Percentiles rank a stretch among this genome's conserved stretches.
These are phyloP conservation scores for Globodera ellingtonae DNA, from an alignment of 1,140 invertebrate species.

Conservation along the genomic window DNA sequence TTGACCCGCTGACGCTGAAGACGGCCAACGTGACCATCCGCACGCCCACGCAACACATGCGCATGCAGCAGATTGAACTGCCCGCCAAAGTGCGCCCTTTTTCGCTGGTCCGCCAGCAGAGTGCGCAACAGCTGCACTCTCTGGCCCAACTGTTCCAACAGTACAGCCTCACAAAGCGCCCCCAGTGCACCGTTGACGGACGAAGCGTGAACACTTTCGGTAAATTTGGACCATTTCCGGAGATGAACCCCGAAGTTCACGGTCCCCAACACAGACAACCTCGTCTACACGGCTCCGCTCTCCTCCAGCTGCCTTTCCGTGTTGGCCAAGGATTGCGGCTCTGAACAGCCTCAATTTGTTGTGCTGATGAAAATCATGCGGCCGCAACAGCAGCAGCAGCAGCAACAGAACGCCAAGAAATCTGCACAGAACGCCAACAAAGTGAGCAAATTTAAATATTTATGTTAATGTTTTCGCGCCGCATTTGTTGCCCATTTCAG, in stretches of 20 bases:
- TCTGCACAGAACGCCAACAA: background rate
- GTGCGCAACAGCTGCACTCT: constrained; percentile 19
- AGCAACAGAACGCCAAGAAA: background rate
- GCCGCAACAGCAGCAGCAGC: background rate
- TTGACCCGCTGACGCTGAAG: constrained; percentile 40
- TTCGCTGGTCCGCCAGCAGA: constrained; percentile 18
- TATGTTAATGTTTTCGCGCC: background rate
- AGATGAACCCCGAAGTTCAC: background rate
- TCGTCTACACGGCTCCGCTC: constrained; percentile 27
- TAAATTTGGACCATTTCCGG: constrained; percentile 16
- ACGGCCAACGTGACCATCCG: constrained; percentile 37
- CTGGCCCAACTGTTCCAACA: constrained; percentile 17
- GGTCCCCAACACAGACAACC: constrained; percentile 6
- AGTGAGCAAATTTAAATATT: background rate
- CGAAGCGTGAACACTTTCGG: constrained; percentile 40
- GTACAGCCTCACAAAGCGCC: constrained; percentile 18
- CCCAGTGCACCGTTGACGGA: constrained; percentile 39
- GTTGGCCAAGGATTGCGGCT: constrained; percentile 43
- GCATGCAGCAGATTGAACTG: constrained; percentile 31
- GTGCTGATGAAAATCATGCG: constrained; percentile 39
- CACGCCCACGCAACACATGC: constrained; percentile 33
- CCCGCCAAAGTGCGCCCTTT: constrained; percentile 41
- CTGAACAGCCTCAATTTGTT: constrained; percentile 34
- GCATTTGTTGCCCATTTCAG: constrained; percentile 14
- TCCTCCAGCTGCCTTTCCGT: constrained; percentile 38